phyloP scores from a whole-genome alignment of 1,140 invertebrate genomes.

The Littorina saxatilis region DNA sequence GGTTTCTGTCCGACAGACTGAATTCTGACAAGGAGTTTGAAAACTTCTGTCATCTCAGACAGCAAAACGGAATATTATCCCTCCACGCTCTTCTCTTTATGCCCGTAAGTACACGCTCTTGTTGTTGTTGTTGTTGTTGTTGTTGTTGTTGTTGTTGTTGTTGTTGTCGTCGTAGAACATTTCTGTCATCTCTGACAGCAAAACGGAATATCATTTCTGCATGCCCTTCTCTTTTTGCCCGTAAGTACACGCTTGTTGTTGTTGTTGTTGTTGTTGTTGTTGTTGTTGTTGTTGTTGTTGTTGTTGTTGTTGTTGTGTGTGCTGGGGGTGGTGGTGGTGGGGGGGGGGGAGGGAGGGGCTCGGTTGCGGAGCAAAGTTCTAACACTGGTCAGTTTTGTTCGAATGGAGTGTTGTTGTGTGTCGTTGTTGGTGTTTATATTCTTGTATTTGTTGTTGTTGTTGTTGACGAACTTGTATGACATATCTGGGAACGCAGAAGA shows the following conservation, averaged over 20 bases:
- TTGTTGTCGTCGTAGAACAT: not conserved
- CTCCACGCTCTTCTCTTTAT: not conserved
- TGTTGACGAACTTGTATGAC: too few species aligned
- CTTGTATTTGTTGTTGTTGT: too few species aligned
- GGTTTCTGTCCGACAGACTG: slow-evolving; percentile 9
- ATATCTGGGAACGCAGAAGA: too few species aligned
- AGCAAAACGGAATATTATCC: slow-evolving; percentile 18
- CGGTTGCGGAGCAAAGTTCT: too few species aligned
- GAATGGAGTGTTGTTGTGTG: too few species aligned
- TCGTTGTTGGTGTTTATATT: too few species aligned
- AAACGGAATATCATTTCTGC: slow-evolving; percentile 10
- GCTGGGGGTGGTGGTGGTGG: too few species aligned
- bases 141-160: not conserved
- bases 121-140: not conserved
- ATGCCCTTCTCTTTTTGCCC: not conserved
- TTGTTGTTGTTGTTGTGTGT: not conserved
- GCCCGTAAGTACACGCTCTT: slow-evolving; percentile 12
- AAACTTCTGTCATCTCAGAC: not conserved
- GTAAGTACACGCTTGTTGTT: not conserved
- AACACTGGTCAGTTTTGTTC: too few species aligned
- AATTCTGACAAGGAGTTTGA: slow-evolving; percentile 1
- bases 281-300: not conserved
- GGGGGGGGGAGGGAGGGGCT: too few species aligned
- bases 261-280: not conserved
- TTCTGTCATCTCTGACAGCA: slow-evolving; percentile 7